Evolutionary conservation across 2,888 invertebrate genomes (phyloP).

Genomic region (Bimastos eiseni): DNA sequence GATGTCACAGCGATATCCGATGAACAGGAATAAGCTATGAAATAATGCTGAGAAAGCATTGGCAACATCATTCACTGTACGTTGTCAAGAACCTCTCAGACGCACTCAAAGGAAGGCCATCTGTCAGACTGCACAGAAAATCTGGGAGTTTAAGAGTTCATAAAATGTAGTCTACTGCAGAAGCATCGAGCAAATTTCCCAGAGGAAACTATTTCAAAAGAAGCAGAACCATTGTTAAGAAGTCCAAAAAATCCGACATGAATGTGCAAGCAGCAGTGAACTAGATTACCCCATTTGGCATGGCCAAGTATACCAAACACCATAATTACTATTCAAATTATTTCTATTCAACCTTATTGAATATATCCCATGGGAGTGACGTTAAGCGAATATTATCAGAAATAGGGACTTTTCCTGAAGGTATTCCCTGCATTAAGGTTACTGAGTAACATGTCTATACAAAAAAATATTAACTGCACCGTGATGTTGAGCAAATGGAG

Average conservation of each 20-base stretch:
- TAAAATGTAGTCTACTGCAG: background rate
- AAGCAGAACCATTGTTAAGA: background rate
- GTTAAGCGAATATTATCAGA: background rate
- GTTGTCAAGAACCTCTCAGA: conserved; percentile 1
- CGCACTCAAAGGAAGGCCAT: background rate
- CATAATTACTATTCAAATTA: background rate
- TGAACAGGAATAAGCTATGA: background rate
- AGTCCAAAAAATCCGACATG: background rate
- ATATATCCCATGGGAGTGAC: background rate
- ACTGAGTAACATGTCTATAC: too few species aligned
- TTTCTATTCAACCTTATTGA: background rate
- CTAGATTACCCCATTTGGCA: background rate
- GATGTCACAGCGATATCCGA: background rate
- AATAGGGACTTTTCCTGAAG: too few species aligned
- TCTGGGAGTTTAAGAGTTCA: conserved; percentile 2
- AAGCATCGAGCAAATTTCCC: background rate
- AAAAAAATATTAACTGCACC: too few species aligned
- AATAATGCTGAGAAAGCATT: background rate
- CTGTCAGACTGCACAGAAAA: background rate
- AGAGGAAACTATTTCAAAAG: background rate
- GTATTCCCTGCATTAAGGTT: too few species aligned
- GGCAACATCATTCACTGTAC: background rate
- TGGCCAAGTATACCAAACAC: background rate
- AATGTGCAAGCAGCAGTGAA: conserved; percentile 1
- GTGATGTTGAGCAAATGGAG: too few species aligned